Evolutionary conservation across 2,888 invertebrate species (phyloP).

Genomic region (Drosophila planitibia): DNA sequence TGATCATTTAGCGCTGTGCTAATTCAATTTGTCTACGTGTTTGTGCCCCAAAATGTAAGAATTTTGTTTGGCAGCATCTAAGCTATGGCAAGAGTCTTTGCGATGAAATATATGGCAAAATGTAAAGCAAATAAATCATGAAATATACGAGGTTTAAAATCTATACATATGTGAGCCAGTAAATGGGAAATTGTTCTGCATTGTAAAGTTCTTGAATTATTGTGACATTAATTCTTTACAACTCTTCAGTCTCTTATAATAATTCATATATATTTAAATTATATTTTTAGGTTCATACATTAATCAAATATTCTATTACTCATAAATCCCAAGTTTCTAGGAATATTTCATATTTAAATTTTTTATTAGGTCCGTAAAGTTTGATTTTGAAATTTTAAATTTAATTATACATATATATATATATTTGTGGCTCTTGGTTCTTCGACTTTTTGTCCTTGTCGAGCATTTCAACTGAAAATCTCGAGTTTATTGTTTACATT

Average conservation of each 20-base stretch:
- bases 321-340: background rate
- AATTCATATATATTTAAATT: constrained; percentile 29
- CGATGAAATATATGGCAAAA: constrained; percentile 4
- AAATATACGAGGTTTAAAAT: background rate
- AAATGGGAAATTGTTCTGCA: background rate
- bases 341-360: background rate
- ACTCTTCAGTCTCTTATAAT: constrained; percentile 7
- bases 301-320: background rate
- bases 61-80: constrained; percentile 40
- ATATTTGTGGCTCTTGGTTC: background rate
- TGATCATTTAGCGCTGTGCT: constrained; percentile 83
- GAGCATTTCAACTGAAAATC: constrained; percentile 1
- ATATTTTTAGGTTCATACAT: background rate
- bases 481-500: constrained; percentile 26
- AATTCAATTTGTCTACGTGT: constrained; percentile 73
- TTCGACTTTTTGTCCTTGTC: background rate
- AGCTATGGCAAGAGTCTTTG: constrained; percentile 29
- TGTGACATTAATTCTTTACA: background rate
- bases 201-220: background rate
- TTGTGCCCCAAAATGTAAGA: constrained; percentile 25
- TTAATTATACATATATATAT: too few species aligned
- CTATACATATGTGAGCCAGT: background rate
- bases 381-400: background rate
- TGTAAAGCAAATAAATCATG: constrained; percentile 19
- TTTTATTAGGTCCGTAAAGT: background rate